These are phyloP conservation scores for Corbicula japonica DNA, from an alignment of 2,888 invertebrate genomes.

Conservation along the genomic window DNA sequence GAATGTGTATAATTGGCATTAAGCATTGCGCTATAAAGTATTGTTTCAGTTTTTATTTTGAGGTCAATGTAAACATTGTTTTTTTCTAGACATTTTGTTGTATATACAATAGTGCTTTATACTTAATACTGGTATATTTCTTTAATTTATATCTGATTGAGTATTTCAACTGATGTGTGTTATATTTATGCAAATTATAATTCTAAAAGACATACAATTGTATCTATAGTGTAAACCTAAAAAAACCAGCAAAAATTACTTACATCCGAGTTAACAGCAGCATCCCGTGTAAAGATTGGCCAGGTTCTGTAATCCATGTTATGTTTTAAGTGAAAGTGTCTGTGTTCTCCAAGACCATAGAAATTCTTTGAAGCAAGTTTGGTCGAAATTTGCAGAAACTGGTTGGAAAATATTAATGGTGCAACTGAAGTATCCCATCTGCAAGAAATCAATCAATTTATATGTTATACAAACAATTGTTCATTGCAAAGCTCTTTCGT, in stretches of 20 bases:
- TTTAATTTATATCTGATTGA: no score
- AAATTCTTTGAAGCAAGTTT: conserved; percentile 85
- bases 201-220: conserved; percentile 61
- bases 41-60: no score
- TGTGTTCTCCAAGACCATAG: conserved; percentile 87
- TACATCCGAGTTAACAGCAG: conserved; percentile 70
- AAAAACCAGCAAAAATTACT: background rate
- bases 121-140: no score
- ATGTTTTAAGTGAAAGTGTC: conserved; percentile 85
- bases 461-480: no score
- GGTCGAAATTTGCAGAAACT: conserved; percentile 87
- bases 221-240: background rate
- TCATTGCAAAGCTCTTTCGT: no score
- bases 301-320: conserved; percentile 83
- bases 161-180: no score
- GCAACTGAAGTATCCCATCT: conserved; percentile 79
- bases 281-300: conserved; percentile 86
- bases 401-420: conserved; percentile 86
- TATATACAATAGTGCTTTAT: no score
- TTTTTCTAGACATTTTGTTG: no score
- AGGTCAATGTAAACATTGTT: no score
- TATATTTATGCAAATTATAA: no score
- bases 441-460: conserved; percentile 4
- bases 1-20: no score
- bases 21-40: no score